Percentiles rank a stretch among this genome's conserved stretches.
phyloP scores from a whole-genome alignment of 2,888 invertebrate genomes.

The Seladonia tumulorum region DNA sequence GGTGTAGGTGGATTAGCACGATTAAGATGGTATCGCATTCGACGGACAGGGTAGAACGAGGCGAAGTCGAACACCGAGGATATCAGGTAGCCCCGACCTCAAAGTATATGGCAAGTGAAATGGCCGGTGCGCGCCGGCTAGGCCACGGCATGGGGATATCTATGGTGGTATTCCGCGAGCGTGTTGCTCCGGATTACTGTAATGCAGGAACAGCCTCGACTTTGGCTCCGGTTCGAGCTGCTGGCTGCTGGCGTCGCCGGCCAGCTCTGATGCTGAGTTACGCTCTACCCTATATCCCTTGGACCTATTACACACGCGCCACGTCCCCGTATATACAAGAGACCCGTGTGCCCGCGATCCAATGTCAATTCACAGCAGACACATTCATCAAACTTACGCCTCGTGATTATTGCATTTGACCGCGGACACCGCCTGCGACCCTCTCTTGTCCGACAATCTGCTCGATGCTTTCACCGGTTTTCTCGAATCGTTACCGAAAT shows the following conservation, averaged over 20 bases:
- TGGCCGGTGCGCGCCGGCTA: conserved; percentile 49
- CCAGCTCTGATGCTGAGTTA: conserved; percentile 83
- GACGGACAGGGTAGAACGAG: conserved; percentile 68
- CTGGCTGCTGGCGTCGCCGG: conserved; percentile 20
- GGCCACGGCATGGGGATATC: conserved; percentile 60
- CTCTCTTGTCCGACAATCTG: background rate
- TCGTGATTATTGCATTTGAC: conserved; percentile 20
- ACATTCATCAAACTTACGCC: conserved; percentile 54
- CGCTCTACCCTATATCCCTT: conserved; percentile 81
- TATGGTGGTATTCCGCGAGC: conserved; percentile 69
- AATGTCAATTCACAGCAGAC: conserved; percentile 40
- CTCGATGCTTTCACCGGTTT: background rate
- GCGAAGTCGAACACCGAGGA: conserved; percentile 41
- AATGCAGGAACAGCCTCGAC: conserved; percentile 54
- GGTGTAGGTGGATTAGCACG: conserved; percentile 73
- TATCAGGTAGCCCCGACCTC: conserved; percentile 73
- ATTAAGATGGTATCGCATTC: conserved; percentile 76
- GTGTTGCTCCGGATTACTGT: conserved; percentile 82
- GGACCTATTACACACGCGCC: conserved; percentile 78
- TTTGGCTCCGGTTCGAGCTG: conserved; percentile 39
- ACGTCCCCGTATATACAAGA: conserved; percentile 75
- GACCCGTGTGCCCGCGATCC: conserved; percentile 46
- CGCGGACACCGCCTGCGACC: background rate
- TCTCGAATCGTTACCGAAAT: background rate
- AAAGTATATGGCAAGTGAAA: conserved; percentile 81